Evolutionary conservation across 2,888 invertebrate species (phyloP).

Genomic region (Apamea epomidion): DNA sequence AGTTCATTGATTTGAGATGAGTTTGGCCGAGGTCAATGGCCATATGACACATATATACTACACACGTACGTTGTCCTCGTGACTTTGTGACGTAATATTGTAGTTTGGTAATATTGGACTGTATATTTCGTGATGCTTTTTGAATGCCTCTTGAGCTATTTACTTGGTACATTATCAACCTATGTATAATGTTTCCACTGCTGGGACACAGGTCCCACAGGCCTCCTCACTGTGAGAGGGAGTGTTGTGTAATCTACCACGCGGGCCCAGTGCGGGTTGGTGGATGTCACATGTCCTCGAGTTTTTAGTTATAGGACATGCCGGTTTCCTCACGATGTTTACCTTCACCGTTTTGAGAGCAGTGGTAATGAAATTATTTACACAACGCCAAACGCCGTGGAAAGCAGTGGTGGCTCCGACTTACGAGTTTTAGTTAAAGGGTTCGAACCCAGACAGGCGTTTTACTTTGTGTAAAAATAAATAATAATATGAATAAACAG

Average conservation of each 20-base stretch:
- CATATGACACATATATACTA: constrained; percentile 63
- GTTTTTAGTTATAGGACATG: not conserved
- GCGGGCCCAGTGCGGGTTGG: not conserved
- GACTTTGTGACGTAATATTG: constrained; percentile 54
- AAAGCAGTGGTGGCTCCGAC: too few species aligned
- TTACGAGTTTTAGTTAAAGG: too few species aligned
- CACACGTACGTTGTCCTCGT: constrained; percentile 52
- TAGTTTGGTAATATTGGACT: constrained; percentile 32
- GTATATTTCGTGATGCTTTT: not conserved
- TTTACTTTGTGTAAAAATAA: not conserved
- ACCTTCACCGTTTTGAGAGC: not conserved
- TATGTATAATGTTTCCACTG: not conserved
- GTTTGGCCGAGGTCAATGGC: constrained; percentile 57
- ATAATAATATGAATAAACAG: not conserved
- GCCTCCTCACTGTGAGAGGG: not conserved
- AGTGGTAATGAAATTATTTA: not conserved
- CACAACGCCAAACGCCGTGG: not conserved
- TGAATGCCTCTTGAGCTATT: not conserved
- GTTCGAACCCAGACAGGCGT: too few species aligned
- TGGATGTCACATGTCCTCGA: not conserved
- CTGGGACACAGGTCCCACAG: not conserved
- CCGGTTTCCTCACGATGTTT: not conserved
- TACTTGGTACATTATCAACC: not conserved
- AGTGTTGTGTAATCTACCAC: not conserved
- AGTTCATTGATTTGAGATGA: constrained; percentile 73